Evolutionary conservation across 2,797 vertebrate species (phyloP).

Genomic region (Tolypeutes matacus): DNA sequence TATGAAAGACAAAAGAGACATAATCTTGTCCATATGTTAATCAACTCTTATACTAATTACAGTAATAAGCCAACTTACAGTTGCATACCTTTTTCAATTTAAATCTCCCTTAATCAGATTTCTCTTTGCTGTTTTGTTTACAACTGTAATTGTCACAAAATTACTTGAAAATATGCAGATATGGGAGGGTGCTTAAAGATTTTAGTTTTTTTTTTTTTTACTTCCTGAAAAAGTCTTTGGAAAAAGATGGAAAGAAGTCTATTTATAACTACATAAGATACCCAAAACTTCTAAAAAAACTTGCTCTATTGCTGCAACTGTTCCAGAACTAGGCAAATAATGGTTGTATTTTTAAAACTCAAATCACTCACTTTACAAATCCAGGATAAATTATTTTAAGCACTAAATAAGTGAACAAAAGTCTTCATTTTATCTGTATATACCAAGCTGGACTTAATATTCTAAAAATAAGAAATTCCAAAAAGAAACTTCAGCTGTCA

Average conservation of each 20-base stretch:
- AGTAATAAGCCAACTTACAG: neutral
- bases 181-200: neutral
- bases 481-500: neutral
- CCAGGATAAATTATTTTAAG: slow-evolving; percentile 44
- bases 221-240: neutral
- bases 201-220: slow-evolving; percentile 42
- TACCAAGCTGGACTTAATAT: neutral
- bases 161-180: slow-evolving; percentile 42
- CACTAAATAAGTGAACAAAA: neutral
- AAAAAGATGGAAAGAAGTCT: neutral
- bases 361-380: neutral
- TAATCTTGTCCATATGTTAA: neutral
- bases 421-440: slow-evolving; percentile 10
- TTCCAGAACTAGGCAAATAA: slow-evolving; percentile 54
- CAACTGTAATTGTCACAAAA: slow-evolving; percentile 41
- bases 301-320: neutral
- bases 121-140: slow-evolving; percentile 27
- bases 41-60: slow-evolving; percentile 9
- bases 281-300: slow-evolving; percentile 50
- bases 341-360: neutral
- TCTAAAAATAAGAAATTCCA: neutral
- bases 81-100: neutral
- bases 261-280: slow-evolving; percentile 16
- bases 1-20: neutral
- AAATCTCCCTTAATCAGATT: slow-evolving; percentile 15